Evolutionary conservation across 2,888 invertebrate species (phyloP), one percentile per base, ranked within the genome.

Genomic region (Tetragonisca angustula): DNA sequence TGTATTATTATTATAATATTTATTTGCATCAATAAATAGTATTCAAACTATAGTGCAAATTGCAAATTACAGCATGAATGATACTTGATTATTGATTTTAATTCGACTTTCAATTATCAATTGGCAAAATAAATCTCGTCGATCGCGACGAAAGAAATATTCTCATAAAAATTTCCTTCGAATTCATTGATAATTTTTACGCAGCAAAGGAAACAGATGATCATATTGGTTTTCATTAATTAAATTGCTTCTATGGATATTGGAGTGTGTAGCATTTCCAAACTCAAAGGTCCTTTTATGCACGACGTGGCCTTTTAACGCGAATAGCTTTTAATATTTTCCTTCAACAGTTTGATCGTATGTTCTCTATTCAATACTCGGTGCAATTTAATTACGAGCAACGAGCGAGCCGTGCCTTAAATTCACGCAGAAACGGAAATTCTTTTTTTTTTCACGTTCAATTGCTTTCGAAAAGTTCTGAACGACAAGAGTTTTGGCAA

Each of bases 171-270:
- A 61, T 32, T 62, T 17, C 1, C 17, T 62, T n/a, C 27, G 9
- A 15, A 61, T 0, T 32, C 9, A 24, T 43, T 75, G 5, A 27
- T 62, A 11, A 19, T 21, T 56, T 27, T 27, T 27, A 6, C 6
- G 15, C 0, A 15, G 6, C 15, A 19, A 0, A n/a, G 24, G 15
- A 72, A 43, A 43, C 32, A 32, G 21, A 5, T 0, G 11, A 68
- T 76, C 17, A 11, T 27, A 67, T 49, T 49, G 43, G 11, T 68
- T 49, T 76, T 76, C 67, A 68, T 76, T 49, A 76, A 32, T 43
- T 68, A n/a, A 76, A 76, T 76, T 76, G 75, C 56, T 68, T 59
- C 27, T 49, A n/a, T 59, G 59, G 49, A 68, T 59, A 68, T 76
- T 70, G 76, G 6, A 24, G 69, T 43, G 43, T 43, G 43, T 27